Conservation (phyloP, 2,797 vertebrate genomes). For the Tamandua tetradactyla region DNA sequence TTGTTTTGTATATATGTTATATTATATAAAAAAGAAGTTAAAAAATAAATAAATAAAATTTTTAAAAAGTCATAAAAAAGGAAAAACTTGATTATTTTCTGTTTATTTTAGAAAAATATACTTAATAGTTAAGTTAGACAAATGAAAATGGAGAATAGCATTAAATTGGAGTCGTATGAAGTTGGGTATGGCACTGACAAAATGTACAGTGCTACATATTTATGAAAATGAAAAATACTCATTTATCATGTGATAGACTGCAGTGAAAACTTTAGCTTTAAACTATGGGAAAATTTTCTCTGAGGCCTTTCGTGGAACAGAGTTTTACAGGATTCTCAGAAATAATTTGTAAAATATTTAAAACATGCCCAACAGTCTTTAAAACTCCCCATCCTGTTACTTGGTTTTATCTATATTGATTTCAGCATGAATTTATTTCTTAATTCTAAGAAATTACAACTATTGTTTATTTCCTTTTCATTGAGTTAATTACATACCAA, state of each 20-base stretch:
- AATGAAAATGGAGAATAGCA: not conserved
- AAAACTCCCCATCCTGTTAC: not conserved
- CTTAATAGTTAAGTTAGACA: not conserved
- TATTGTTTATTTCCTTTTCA: slow-evolving; percentile 11
- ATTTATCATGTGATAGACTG: not conserved
- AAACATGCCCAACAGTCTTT: not conserved
- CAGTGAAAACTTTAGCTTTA: not conserved
- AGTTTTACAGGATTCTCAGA: not conserved
- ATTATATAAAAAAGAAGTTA: no score
- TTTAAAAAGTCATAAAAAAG: not conserved
- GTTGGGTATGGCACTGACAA: not conserved
- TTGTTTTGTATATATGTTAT: no score
- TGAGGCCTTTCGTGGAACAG: not conserved
- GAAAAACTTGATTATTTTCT: not conserved
- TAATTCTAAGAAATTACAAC: not conserved
- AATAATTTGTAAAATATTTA: not conserved
- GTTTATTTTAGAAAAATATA: not conserved
- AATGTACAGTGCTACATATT: not conserved
- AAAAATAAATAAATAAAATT: no score
- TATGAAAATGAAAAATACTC: slow-evolving; percentile 11
- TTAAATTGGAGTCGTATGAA: not conserved
- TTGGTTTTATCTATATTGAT: not conserved
- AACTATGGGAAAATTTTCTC: not conserved
- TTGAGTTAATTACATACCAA: not conserved
- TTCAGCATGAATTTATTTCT: not conserved